Conservation (phyloP, 1,140 invertebrate genomes). For the Ephestia elutella region DNA sequence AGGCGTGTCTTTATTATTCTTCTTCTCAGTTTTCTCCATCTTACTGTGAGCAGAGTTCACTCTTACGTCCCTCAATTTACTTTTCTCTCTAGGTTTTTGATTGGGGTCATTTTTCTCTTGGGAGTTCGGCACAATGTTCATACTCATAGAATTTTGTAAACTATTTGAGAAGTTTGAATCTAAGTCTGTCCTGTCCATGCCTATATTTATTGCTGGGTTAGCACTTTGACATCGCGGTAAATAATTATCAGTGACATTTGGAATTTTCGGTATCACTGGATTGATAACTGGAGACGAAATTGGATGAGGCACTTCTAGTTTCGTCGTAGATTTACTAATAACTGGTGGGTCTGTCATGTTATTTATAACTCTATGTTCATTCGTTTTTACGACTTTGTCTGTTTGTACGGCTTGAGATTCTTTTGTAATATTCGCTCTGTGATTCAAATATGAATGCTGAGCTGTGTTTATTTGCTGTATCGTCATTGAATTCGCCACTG, state of each 20-base stretch:
- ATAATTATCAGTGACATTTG: slow-evolving; percentile 61
- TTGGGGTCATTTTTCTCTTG: slow-evolving; percentile 62
- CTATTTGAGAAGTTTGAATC: slow-evolving; percentile 42
- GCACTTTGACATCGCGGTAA: slow-evolving; percentile 67
- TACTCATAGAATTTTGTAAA: slow-evolving; percentile 48
- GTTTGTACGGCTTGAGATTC: slow-evolving; percentile 64
- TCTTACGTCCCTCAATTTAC: slow-evolving; percentile 66
- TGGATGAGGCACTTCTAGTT: slow-evolving; percentile 65
- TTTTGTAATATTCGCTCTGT: slow-evolving; percentile 49
- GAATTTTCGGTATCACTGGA: slow-evolving; percentile 61
- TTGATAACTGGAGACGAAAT: slow-evolving; percentile 65
- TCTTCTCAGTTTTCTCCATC: slow-evolving; percentile 67
- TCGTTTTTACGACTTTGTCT: slow-evolving; percentile 56
- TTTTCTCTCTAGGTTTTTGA: slow-evolving; percentile 64
- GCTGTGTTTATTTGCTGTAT: slow-evolving; percentile 58
- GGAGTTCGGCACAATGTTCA: slow-evolving; percentile 45
- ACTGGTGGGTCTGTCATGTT: slow-evolving; percentile 45
- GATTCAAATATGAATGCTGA: slow-evolving; percentile 53
- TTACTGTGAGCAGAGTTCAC: slow-evolving; percentile 72
- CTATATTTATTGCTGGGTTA: slow-evolving; percentile 57
- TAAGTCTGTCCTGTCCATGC: slow-evolving; percentile 54
- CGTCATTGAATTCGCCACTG: slow-evolving; percentile 57
- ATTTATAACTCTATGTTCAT: slow-evolving; percentile 41
- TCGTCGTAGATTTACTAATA: slow-evolving; percentile 56
- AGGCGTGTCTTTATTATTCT: slow-evolving; percentile 54